A percentile compares a stretch with the other conserved stretches of the same genome.
Conservation (phyloP, 2,113 vertebrate species). For the Petrocephalus microphthalmus region DNA sequence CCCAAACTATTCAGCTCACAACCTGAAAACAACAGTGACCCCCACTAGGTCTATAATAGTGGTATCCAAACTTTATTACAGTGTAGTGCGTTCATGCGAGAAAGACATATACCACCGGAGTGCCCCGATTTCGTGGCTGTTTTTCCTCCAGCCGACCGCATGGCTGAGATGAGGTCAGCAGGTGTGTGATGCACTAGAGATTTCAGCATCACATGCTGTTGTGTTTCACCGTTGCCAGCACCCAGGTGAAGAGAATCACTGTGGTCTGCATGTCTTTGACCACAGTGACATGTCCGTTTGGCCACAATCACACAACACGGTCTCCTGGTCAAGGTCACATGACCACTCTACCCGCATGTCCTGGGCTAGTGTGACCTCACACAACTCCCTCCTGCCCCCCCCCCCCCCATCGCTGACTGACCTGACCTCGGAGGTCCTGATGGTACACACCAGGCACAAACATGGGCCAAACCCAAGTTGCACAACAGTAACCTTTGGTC, state of each 20-base stretch:
- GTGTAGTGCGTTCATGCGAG: not conserved
- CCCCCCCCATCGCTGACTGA: not conserved
- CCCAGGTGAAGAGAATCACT: not conserved
- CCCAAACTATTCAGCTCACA: not conserved
- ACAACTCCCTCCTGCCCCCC: not conserved
- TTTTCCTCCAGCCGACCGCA: not conserved
- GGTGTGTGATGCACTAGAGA: not conserved
- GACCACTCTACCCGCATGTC: not conserved
- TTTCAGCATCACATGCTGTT: not conserved
- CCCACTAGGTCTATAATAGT: not conserved
- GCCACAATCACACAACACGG: not conserved
- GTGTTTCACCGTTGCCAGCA: not conserved
- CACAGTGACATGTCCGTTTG: not conserved
- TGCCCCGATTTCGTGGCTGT: too few species aligned
- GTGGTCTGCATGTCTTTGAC: not conserved
- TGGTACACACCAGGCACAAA: not conserved
- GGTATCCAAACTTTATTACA: not conserved
- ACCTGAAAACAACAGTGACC: not conserved
- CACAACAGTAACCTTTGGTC: not conserved
- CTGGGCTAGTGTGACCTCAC: not conserved
- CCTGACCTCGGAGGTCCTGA: not conserved
- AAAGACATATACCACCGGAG: too few species aligned
- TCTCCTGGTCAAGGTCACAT: not conserved
- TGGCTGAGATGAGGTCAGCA: not conserved
- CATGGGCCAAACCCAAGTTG: not conserved